A percentile compares a stretch with the other conserved stretches of the same genome.
These are phyloP conservation scores for Rhabdophis nuchalis DNA, from an alignment of 2,797 vertebrate species.

Conservation along the genomic window DNA sequence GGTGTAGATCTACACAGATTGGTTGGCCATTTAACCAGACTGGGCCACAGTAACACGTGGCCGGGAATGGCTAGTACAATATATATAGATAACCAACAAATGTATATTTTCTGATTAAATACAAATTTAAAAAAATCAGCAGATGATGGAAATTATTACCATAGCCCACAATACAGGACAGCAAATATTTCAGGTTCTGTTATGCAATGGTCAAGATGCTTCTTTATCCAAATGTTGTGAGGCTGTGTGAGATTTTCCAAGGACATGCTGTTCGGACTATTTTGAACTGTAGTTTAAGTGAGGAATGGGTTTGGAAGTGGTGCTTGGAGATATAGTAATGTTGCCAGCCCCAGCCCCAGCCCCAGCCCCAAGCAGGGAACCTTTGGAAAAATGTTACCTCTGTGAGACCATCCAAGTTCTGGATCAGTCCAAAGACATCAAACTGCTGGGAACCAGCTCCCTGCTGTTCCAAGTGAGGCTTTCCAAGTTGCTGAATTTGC, in stretches of 20 bases:
- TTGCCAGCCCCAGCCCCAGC: neutral
- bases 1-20: too few relatives aligned
- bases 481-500: constrained; percentile 51
- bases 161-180: neutral
- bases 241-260: neutral
- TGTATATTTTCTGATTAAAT: neutral
- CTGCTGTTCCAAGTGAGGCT: constrained; percentile 13
- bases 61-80: too few relatives aligned
- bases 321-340: neutral
- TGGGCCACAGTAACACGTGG: too few relatives aligned
- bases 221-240: neutral
- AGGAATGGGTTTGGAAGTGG: neutral
- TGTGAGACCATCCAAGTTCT: constrained; percentile 43
- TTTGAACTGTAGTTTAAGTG: neutral
- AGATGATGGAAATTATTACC: neutral
- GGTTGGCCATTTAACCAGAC: too few relatives aligned
- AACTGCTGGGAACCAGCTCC: constrained; percentile 29
- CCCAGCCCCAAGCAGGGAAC: rapidly evolving
- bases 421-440: constrained; percentile 32
- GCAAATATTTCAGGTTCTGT: neutral
- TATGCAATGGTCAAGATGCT: neutral
- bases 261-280: neutral
- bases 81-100: neutral
- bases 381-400: constrained; percentile 58
- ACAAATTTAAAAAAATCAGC: neutral